Base-by-base conservation (phyloP, 1,140 invertebrate genomes). In the Orius insidiosus region DNA sequence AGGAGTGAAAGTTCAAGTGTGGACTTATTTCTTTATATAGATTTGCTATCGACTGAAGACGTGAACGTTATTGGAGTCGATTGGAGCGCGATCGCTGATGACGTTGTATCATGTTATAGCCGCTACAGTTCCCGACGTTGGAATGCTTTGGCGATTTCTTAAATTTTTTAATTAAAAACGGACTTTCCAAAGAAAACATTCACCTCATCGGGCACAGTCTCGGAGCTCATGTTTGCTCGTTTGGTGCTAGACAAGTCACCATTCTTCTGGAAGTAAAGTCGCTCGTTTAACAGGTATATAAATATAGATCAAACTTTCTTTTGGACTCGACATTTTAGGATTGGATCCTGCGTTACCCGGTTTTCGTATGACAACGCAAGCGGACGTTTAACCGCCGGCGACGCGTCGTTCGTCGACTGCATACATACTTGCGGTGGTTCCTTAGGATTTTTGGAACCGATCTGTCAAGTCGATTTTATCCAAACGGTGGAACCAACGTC, bases 191-290 rank as follows among this genome's bases (percentile, higher is more conserved):
- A 36, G 55, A 65, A 1, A 60, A 69, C 37, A 68, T 83, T 47
- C 80, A 89, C 56, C 57, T 89, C 8, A 71, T 89, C 45, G 86
- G 85, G 0, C 85, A 88, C 63, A 86, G 83, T 51, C 63, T 90
- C 5, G 85, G 86, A 0, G 76, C 82, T 0, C 85, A 90, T 54
- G 75, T 86, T 11, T 73, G n/a, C n/a, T n/a, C 78, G 1, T 81
- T 83, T 1, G 78, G 78, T 46, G 69, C 77, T 0, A 84, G 83
- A 1, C 73, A 73, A 53, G 53, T 49, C 13, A 55, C 67, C 45
- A 68, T 66, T 68, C 69, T 11, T 11, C 10, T 2, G 52, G 58
- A 15, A 7, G 15, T 7, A 11, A 18, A 24, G 58, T 77, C 4
- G 71, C 68, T 6, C 65, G 76, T 13, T 76, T 80, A 15, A 70